phyloP scores from a whole-genome alignment of 1,140 invertebrate genomes.

The Gryllus bimaculatus region DNA sequence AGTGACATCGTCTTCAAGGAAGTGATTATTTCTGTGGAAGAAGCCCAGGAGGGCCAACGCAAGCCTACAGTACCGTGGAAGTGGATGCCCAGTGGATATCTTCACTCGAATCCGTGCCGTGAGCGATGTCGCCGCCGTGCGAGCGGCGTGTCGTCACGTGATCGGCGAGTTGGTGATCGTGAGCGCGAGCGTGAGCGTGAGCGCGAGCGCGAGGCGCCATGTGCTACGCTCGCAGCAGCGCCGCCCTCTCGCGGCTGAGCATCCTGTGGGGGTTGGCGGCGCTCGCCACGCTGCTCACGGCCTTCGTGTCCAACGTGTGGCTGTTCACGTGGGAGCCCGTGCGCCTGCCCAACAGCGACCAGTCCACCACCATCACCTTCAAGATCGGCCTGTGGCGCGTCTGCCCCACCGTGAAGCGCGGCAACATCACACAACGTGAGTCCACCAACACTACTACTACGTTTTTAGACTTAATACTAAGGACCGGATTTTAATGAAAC shows the following conservation, averaged over 20 bases:
- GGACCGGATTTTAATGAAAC: too few relatives aligned
- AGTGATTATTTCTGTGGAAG: too few relatives aligned
- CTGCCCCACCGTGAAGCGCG: conserved; percentile 14
- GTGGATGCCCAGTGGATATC: too few relatives aligned
- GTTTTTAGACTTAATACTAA: too few relatives aligned
- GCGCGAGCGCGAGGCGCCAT: conserved; percentile 1
- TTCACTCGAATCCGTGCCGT: too few relatives aligned
- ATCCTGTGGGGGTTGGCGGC: conserved; percentile 36
- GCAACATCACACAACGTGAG: conserved; percentile 20
- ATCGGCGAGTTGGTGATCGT: neutral
- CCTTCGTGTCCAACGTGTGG: conserved; percentile 41
- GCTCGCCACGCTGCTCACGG: conserved; percentile 35
- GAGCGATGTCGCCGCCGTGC: too few relatives aligned
- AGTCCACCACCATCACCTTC: conserved; percentile 33
- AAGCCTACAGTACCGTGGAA: too few relatives aligned
- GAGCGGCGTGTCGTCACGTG: neutral
- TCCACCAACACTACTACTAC: too few relatives aligned
- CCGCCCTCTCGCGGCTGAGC: conserved; percentile 33
- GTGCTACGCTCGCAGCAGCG: conserved; percentile 18
- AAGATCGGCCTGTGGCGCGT: conserved; percentile 21
- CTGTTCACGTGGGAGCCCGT: conserved; percentile 40
- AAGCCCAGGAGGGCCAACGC: too few relatives aligned
- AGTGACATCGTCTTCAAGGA: too few relatives aligned
- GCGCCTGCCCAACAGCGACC: conserved; percentile 34
- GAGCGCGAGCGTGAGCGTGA: too few relatives aligned